Conservation (phyloP, 2,797 vertebrate species). For the Neoniphon sammara region DNA sequence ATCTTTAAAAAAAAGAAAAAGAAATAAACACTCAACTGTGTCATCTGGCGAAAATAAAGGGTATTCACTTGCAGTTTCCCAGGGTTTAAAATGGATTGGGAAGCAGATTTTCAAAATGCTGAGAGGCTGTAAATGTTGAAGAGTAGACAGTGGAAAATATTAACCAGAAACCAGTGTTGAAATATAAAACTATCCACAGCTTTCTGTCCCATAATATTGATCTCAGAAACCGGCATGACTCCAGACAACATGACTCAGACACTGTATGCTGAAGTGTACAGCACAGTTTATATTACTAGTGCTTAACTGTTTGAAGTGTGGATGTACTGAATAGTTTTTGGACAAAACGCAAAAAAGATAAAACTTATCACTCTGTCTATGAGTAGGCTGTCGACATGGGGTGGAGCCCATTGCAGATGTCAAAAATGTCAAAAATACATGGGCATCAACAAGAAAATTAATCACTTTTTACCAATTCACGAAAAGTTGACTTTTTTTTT, state of each 20-base stretch:
- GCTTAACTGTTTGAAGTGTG: neutral
- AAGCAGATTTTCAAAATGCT: neutral
- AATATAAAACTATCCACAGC: neutral
- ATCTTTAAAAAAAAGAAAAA: no score
- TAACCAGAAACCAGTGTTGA: neutral
- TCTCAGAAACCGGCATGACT: no score
- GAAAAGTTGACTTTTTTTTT: slow-evolving; percentile 60
- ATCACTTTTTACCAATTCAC: slow-evolving; percentile 39
- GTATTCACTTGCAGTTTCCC: no score
- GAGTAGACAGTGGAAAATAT: neutral
- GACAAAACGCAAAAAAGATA: slow-evolving; percentile 2
- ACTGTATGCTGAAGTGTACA: neutral
- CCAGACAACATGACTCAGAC: neutral
- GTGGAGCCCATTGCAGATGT: slow-evolving; percentile 1
- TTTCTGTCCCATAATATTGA: no score
- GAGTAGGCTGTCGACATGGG: neutral
- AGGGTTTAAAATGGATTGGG: neutral
- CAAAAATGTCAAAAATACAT: slow-evolving; percentile 24
- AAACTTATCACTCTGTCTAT: neutral
- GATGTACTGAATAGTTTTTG: neutral
- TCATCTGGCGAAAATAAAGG: no score
- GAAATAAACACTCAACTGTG: no score
- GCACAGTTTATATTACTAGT: neutral
- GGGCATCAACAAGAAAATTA: slow-evolving; percentile 25
- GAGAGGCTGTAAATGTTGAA: no score